These are phyloP conservation scores for Philereme vetulata DNA, from an alignment of 2,888 invertebrate species.

Conservation along the genomic window DNA sequence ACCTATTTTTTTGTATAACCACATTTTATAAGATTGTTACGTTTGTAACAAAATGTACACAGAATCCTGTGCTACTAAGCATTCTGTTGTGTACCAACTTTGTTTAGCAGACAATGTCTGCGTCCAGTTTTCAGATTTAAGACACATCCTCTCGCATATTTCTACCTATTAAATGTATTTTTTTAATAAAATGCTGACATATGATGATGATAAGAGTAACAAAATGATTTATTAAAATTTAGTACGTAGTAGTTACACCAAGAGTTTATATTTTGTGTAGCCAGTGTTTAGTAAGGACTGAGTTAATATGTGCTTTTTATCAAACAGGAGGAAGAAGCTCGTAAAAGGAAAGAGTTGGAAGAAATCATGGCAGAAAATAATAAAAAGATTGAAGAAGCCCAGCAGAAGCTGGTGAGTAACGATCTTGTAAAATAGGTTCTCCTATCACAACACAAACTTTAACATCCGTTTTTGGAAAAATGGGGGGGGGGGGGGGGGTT, in stretches of 20 bases:
- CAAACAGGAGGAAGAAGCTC: constrained; percentile 98
- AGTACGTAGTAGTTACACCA: constrained; percentile 13
- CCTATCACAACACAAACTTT: no score
- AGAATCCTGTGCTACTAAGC: constrained; percentile 15
- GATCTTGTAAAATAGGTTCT: no score
- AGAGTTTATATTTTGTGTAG: constrained; percentile 30
- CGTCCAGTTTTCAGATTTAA: constrained; percentile 11
- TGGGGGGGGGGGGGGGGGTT: no score
- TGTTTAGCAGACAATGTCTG: constrained; percentile 7
- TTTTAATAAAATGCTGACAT: constrained; percentile 4
- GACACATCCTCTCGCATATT: constrained; percentile 6
- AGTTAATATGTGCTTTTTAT: constrained; percentile 77
- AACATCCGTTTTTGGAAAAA: no score
- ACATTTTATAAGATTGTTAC: constrained; percentile 57
- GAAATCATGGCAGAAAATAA: constrained; percentile 99
- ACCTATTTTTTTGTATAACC: constrained; percentile 78
- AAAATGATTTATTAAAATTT: constrained; percentile 11
- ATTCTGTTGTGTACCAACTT: constrained; percentile 16
- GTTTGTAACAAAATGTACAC: constrained; percentile 39
- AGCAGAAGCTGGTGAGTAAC: constrained; percentile 94
- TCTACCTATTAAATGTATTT: constrained; percentile 8
- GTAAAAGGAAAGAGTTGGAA: constrained; percentile 97
- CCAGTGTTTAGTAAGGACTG: constrained; percentile 37
- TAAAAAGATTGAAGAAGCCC: constrained; percentile 98
- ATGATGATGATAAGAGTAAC: constrained; percentile 8